These are phyloP conservation scores for Panopea generosa DNA, from an alignment of 2,888 invertebrate genomes.

Conservation along the genomic window DNA sequence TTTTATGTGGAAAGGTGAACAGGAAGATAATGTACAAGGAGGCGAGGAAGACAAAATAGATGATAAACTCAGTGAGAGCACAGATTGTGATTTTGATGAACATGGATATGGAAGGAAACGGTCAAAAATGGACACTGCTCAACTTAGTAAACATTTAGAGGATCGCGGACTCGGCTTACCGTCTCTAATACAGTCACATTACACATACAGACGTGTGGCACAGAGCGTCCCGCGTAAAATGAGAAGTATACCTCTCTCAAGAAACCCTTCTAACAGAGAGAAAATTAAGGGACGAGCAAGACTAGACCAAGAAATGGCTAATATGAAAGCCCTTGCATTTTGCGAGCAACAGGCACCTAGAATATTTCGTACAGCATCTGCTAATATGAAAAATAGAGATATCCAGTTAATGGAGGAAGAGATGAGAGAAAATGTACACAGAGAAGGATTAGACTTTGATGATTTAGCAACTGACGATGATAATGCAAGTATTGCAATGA, in stretches of 20 bases:
- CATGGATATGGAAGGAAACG: slow-evolving; percentile 41
- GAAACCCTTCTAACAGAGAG: slow-evolving; percentile 71
- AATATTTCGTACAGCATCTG: slow-evolving; percentile 73
- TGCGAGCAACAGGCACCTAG: slow-evolving; percentile 73
- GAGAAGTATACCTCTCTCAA: slow-evolving; percentile 63
- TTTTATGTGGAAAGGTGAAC: slow-evolving; percentile 25
- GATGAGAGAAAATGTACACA: slow-evolving; percentile 65
- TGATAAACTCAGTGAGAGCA: slow-evolving; percentile 32
- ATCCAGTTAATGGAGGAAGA: slow-evolving; percentile 75
- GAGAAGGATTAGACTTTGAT: slow-evolving; percentile 51
- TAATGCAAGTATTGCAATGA: slow-evolving; percentile 59
- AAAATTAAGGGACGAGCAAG: slow-evolving; percentile 76
- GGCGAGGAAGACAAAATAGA: not conserved
- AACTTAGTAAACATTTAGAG: slow-evolving; percentile 66
- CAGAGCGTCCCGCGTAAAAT: slow-evolving; percentile 57
- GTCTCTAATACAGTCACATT: slow-evolving; percentile 50
- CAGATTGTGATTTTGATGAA: slow-evolving; percentile 45
- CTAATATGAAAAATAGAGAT: slow-evolving; percentile 71
- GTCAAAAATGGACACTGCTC: slow-evolving; percentile 61
- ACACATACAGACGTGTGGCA: slow-evolving; percentile 44
- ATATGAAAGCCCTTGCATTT: slow-evolving; percentile 74
- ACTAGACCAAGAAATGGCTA: slow-evolving; percentile 77
- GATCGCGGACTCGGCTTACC: slow-evolving; percentile 66
- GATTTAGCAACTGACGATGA: slow-evolving; percentile 48
- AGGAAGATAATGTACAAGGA: not conserved